These are phyloP conservation scores for Diorhabda carinulata DNA, from an alignment of 1,140 invertebrate species.

Conservation along the genomic window DNA sequence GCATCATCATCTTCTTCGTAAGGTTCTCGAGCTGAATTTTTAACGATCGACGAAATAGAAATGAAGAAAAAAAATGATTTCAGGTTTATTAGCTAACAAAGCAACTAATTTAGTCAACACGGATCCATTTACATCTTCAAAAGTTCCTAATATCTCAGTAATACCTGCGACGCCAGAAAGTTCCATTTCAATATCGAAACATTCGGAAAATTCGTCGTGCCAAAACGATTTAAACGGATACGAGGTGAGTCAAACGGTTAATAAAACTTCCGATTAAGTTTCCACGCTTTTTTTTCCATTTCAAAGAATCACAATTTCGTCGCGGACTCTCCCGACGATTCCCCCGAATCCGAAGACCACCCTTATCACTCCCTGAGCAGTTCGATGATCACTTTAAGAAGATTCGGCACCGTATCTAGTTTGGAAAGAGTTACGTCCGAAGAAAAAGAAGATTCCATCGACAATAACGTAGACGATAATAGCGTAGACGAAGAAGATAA, in stretches of 20 bases:
- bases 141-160: conserved; percentile 66
- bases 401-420: conserved; percentile 73
- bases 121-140: conserved; percentile 50
- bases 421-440: conserved; percentile 62
- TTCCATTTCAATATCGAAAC: conserved; percentile 18
- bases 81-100: conserved; percentile 51
- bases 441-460: conserved; percentile 52
- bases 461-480: conserved; percentile 26
- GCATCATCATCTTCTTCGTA: too few species aligned
- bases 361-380: conserved; percentile 54
- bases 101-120: conserved; percentile 60
- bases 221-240: background rate
- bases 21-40: too few species aligned
- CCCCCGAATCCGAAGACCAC: conserved; percentile 54
- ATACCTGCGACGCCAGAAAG: conserved; percentile 69
- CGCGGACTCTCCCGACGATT: conserved; percentile 55
- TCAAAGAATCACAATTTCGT: conserved; percentile 7
- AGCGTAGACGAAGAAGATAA: conserved; percentile 51
- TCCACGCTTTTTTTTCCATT: background rate
- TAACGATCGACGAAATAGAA: too few species aligned
- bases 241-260: background rate
- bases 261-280: background rate
- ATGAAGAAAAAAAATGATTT: too few species aligned
- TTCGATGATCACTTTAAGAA: conserved; percentile 51
- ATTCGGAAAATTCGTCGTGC: background rate